Evolutionary conservation across 2,888 invertebrate genomes (phyloP), one percentile per base, ranked within the genome.

Genomic region (Cecidostiba fungosa): DNA sequence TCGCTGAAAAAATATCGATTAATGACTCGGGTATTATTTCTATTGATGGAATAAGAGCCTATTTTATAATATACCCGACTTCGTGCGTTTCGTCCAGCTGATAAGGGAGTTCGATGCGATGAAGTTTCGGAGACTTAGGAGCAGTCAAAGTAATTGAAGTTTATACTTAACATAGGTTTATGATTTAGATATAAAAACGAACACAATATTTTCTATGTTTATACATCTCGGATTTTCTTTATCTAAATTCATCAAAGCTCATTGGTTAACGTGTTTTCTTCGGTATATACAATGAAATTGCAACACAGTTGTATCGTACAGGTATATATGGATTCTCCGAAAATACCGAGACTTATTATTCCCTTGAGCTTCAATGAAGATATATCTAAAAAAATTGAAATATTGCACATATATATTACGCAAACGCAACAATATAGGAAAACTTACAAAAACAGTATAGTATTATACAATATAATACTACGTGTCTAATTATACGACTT

Each of bases 1-100:
- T 79, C 23, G 26, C 54, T 73, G 79, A 50, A 84, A 84, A 80
- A 79, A 77, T 80, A 76, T 73, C 16, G n/a, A 66, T 59, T 43
- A 62, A 77, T 70, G 66, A 72, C 70, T 69, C 54, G 66, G 54
- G 74, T 66, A n/a, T n/a, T n/a, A n/a, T n/a, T n/a, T 19, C 23
- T 23, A 23, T 12, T 14, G 12, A 29, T 54, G 54, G 6, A 0
- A 5, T 26, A 29, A 2, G 66, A 14, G 29, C 3, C 26, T 26
- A 26, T 19, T 4, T 16, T 14, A 66, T 14, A 0, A 10, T 26
- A 0, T n/a, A n/a, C 23, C 3, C 66, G 14, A 29, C 3, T 29
- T 66, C 66, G 14, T 66, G 26, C 66, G 66, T 66, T 66, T 29
- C 16, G 59, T 23, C 14, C 14, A n/a, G 29, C 14, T 26, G 26